Evolutionary conservation across 1,140 invertebrate genomes (phyloP).

Genomic region (Drosophila yakuba): DNA sequence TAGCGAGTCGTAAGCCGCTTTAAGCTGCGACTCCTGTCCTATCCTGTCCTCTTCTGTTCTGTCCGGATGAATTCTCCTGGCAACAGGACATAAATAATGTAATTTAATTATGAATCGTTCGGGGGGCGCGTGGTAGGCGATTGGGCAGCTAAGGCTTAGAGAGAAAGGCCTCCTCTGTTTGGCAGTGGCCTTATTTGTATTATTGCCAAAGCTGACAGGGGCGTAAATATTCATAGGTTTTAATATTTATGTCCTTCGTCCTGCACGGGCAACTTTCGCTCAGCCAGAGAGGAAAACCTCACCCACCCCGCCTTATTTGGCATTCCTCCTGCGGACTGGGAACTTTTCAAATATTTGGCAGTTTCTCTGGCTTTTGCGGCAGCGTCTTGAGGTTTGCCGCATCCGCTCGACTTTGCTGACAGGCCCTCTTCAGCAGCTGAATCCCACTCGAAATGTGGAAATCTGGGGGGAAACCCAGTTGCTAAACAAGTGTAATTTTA

Average conservation of each 20-base stretch:
- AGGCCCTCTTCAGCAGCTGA: conserved; percentile 10
- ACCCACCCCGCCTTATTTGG: conserved; percentile 48
- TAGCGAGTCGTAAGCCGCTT: conserved; percentile 66
- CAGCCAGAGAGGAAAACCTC: conserved; percentile 18
- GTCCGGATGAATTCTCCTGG: conserved; percentile 45
- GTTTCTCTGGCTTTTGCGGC: conserved; percentile 58
- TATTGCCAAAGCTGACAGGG: conserved; percentile 59
- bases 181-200: conserved; percentile 32
- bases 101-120: conserved; percentile 76
- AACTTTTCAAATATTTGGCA: conserved; percentile 82
- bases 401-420: conserved; percentile 40
- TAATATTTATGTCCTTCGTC: conserved; percentile 54
- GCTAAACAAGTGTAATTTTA: conserved; percentile 37
- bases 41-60: conserved; percentile 12
- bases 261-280: conserved; percentile 46
- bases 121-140: conserved; percentile 30
- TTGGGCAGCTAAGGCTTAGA: conserved; percentile 33
- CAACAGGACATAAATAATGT: conserved; percentile 72
- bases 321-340: conserved; percentile 43
- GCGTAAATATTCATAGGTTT: conserved; percentile 70
- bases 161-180: not conserved
- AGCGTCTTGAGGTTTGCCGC: conserved; percentile 69
- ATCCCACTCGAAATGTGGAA: not conserved
- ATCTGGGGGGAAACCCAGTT: not conserved
- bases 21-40: conserved; percentile 33